These are phyloP conservation scores for Aphelocoma californica DNA, from an alignment of 2,797 vertebrate genomes.

Conservation along the genomic window DNA sequence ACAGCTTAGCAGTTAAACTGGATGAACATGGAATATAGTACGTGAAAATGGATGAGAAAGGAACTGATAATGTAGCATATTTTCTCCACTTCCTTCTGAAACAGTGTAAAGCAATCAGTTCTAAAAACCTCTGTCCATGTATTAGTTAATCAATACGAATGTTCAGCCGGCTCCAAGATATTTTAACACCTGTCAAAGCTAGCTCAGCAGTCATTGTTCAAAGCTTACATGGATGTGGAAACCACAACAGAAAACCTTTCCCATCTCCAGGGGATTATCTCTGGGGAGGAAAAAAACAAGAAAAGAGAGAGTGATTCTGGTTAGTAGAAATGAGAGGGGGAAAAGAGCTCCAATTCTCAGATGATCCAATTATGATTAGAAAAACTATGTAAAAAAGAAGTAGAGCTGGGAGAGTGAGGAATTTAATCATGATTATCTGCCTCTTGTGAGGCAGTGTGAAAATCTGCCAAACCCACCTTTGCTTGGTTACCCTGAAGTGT, in stretches of 20 bases:
- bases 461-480: conserved; percentile 37
- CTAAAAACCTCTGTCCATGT: conserved; percentile 32
- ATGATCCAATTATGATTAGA: conserved; percentile 68
- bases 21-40: conserved; percentile 19
- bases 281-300: neutral
- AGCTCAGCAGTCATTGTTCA: conserved; percentile 68
- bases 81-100: conserved; percentile 46
- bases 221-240: conserved; percentile 59
- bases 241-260: conserved; percentile 42
- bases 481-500: neutral
- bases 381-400: conserved; percentile 33
- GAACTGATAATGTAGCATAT: conserved; percentile 61
- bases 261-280: conserved; percentile 54
- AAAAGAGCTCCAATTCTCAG: conserved; percentile 42
- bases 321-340: neutral
- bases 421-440: conserved; percentile 56
- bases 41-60: conserved; percentile 62
- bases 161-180: conserved; percentile 55
- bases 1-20: conserved; percentile 60
- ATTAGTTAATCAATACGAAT: conserved; percentile 72
- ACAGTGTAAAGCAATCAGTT: conserved; percentile 67
- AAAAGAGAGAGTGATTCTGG: neutral
- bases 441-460: conserved; percentile 33
- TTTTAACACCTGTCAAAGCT: conserved; percentile 70
- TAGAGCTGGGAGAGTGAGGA: neutral